Percentiles rank a stretch among this genome's conserved stretches.
Conservation (phyloP, 2,797 vertebrate genomes). For the Chrysocyon brachyurus region DNA sequence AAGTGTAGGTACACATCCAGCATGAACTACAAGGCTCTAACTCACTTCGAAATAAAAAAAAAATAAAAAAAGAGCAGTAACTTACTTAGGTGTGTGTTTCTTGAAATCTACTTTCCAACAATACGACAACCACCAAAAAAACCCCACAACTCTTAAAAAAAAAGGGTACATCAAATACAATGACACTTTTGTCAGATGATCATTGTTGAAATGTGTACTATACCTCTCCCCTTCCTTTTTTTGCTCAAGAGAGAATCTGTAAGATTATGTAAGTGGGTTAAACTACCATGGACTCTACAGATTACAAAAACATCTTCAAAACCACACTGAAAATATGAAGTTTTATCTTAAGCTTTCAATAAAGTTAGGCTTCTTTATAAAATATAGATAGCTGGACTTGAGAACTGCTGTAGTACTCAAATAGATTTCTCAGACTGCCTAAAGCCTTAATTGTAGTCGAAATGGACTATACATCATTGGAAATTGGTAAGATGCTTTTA, state of each 20-base stretch:
- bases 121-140: slow-evolving; percentile 73
- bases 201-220: slow-evolving; percentile 80
- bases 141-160: slow-evolving; percentile 81
- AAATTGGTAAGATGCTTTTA: neutral
- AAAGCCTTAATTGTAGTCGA: neutral
- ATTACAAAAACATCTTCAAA: neutral
- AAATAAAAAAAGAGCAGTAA: slow-evolving; percentile 91
- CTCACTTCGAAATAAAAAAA: slow-evolving; percentile 88
- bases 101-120: slow-evolving; percentile 93
- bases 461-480: neutral
- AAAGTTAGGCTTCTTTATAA: neutral
- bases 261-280: neutral
- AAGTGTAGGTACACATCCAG: slow-evolving; percentile 89
- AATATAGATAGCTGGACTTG: neutral
- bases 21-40: slow-evolving; percentile 91
- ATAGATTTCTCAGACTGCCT: neutral
- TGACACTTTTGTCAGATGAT: slow-evolving; percentile 90
- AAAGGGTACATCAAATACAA: slow-evolving; percentile 89
- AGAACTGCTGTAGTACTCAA: neutral
- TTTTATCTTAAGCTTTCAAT: neutral
- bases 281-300: neutral
- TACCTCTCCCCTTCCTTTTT: no score
- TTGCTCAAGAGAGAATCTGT: neutral
- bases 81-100: slow-evolving; percentile 91
- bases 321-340: neutral